phyloP scores from a whole-genome alignment of 2,113 vertebrate genomes.

The Herpailurus yagouaroundi region DNA sequence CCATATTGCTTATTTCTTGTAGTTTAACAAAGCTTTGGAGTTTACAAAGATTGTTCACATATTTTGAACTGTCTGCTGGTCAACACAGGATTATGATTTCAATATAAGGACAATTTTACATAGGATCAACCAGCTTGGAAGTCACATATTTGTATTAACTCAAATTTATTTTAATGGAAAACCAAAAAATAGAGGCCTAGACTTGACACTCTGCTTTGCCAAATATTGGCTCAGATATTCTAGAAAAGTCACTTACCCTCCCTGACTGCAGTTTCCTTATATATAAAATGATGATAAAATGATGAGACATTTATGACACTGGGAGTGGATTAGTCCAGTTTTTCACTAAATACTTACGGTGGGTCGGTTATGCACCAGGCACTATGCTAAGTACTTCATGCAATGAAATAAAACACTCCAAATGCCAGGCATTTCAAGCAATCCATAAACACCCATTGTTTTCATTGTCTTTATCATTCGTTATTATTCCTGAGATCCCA shows the following conservation, averaged over 20 bases:
- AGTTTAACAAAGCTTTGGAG: neutral
- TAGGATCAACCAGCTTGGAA: neutral
- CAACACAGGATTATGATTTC: neutral
- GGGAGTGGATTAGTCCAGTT: neutral
- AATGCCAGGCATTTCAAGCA: neutral
- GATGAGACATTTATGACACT: neutral
- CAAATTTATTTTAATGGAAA: constrained; percentile 42
- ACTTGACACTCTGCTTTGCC: neutral
- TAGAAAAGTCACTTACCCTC: constrained; percentile 32
- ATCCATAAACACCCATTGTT: neutral
- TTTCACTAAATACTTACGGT: constrained; percentile 13
- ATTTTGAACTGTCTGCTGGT: constrained; percentile 1
- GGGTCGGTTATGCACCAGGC: neutral
- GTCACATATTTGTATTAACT: neutral
- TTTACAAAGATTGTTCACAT: neutral
- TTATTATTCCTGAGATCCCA: neutral
- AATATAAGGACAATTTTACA: neutral
- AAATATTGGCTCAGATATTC: constrained; percentile 6
- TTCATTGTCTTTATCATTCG: neutral
- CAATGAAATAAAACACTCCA: neutral
- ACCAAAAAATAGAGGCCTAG: neutral
- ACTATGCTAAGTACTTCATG: neutral
- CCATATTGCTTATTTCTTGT: neutral
- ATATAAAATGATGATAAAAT: constrained; percentile 34
- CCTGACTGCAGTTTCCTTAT: neutral